Percentiles rank a stretch among this genome's conserved stretches.
Evolutionary conservation across 2,797 vertebrate genomes (phyloP).

Genomic region (Geotria australis): DNA sequence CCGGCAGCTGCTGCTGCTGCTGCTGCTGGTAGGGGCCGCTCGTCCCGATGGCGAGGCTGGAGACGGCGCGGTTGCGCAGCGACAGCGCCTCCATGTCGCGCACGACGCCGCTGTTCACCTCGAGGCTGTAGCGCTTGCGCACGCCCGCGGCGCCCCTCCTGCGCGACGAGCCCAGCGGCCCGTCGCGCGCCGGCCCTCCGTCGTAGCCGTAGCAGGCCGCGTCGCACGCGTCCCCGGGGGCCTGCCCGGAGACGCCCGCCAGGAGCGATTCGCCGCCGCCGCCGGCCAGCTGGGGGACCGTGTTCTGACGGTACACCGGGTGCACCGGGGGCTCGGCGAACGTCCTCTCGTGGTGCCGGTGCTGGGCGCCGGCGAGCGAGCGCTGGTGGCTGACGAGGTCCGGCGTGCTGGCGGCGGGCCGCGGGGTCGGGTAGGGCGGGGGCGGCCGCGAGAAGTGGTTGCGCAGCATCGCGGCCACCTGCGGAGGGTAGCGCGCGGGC

Average conservation of each 20-base stretch:
- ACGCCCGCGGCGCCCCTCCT: not conserved
- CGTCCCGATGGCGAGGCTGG: not conserved
- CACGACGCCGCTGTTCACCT: not conserved
- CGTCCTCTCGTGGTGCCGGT: too few relatives aligned
- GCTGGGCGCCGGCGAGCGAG: constrained; percentile 53
- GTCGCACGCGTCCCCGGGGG: not conserved
- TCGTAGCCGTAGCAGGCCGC: too few relatives aligned
- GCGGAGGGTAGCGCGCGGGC: constrained; percentile 14
- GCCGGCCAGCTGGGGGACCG: too few relatives aligned
- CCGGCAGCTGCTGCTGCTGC: too few relatives aligned
- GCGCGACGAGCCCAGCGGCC: not conserved
- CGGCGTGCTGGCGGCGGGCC: constrained; percentile 84
- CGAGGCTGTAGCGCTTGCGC: not conserved
- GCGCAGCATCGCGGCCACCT: constrained; percentile 56
- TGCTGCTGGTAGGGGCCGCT: not conserved
- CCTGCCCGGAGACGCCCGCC: not conserved
- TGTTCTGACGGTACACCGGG: not conserved
- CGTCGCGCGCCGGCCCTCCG: not conserved
- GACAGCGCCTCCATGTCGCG: not conserved
- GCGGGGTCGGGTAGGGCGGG: constrained; percentile 54
- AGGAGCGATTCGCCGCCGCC: too few relatives aligned
- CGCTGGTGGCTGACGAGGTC: constrained; percentile 71
- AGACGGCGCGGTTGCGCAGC: not conserved
- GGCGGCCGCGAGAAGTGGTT: constrained; percentile 78
- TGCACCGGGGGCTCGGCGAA: constrained; percentile 27